phyloP scores from a whole-genome alignment of 2,888 invertebrate genomes.

The Fragum whitleyi region DNA sequence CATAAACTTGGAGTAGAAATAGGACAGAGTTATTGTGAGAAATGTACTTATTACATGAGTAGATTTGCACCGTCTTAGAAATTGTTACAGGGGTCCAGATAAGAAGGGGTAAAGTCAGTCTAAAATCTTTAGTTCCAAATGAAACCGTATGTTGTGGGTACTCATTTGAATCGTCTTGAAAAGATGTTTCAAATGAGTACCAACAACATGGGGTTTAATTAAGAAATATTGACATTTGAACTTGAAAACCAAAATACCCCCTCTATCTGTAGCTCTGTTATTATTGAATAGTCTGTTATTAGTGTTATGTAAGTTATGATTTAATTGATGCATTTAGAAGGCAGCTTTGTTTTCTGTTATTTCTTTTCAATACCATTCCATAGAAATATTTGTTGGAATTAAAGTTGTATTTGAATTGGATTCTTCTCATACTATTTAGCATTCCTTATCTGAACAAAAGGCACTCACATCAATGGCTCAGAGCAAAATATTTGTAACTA shows the following conservation, averaged over 20 bases:
- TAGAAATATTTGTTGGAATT: background rate
- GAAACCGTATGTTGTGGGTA: no score
- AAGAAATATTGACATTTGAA: no score
- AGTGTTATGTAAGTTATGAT: background rate
- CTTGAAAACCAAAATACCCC: no score
- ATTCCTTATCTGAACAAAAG: background rate
- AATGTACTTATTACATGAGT: constrained; percentile 95
- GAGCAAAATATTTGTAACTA: no score
- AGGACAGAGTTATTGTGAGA: constrained; percentile 93
- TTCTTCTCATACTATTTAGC: background rate
- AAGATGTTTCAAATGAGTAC: no score
- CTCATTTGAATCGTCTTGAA: no score
- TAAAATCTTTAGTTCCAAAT: no score
- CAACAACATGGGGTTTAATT: no score
- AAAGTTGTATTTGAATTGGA: background rate
- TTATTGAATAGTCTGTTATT: background rate
- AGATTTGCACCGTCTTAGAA: constrained; percentile 75
- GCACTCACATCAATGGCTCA: background rate
- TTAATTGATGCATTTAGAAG: background rate
- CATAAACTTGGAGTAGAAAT: constrained; percentile 92
- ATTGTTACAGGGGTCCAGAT: no score
- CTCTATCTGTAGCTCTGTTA: no score
- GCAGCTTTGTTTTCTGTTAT: background rate
- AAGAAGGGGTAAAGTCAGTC: no score
- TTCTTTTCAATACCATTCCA: background rate